Evolutionary conservation across 2,888 invertebrate genomes (phyloP).

Genomic region (Leucoptera coffeella): DNA sequence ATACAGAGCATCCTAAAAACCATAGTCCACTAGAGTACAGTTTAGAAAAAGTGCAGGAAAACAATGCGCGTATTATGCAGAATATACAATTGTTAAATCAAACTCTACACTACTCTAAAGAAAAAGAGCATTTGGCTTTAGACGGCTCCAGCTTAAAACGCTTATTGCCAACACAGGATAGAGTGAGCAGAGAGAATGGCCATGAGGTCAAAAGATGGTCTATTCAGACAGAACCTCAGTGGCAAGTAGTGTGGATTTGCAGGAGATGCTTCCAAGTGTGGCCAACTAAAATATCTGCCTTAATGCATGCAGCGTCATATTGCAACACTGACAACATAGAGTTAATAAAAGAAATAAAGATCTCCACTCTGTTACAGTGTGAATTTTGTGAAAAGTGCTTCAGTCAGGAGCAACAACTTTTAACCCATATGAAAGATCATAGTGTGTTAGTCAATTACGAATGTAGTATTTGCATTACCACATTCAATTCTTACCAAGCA

Average conservation of each 20-base stretch:
- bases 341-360: constrained; percentile 31
- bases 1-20: background rate
- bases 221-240: constrained; percentile 20
- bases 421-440: constrained; percentile 44
- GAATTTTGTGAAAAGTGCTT: constrained; percentile 45
- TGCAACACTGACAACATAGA: constrained; percentile 19
- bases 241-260: constrained; percentile 46
- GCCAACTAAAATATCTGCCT: constrained; percentile 29
- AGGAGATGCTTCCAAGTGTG: constrained; percentile 43
- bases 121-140: constrained; percentile 30
- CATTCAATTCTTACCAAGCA: constrained; percentile 26
- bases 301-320: constrained; percentile 26
- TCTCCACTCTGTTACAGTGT: constrained; percentile 35
- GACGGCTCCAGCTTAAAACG: constrained; percentile 22
- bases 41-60: constrained; percentile 37
- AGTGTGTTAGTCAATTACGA: constrained; percentile 61
- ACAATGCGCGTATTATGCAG: constrained; percentile 42
- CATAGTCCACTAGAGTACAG: constrained; percentile 26
- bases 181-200: constrained; percentile 41
- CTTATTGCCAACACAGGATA: constrained; percentile 28
- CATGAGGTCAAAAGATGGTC: constrained; percentile 30
- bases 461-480: constrained; percentile 46
- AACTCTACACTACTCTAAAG: constrained; percentile 36
- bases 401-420: constrained; percentile 33
- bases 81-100: constrained; percentile 40